Evolutionary conservation across 2,888 invertebrate genomes (phyloP), one percentile per base, ranked within the genome.

Genomic region (Standfussiana lucernea): DNA sequence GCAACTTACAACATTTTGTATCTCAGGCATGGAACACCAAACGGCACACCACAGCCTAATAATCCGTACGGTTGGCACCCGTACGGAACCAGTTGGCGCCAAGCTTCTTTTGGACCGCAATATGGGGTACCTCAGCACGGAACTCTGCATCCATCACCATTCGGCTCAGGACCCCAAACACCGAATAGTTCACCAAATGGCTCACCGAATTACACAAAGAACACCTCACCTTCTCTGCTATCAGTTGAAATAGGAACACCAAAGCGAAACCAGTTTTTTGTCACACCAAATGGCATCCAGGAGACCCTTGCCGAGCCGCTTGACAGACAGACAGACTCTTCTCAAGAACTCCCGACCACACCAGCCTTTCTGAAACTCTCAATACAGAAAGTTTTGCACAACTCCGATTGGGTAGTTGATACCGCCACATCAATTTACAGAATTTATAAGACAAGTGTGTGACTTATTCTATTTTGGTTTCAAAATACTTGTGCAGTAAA

Each of bases 231-330:
- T 10, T 24, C 18, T 13, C 53, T n/a, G 50, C 35, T 13, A 21
- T 42, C 71, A n/a, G 40, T 32, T 42, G 32, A 42, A 18, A 8
- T 7, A 37, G 40, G 3, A 5, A 18, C 13, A 37, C 7, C 15
- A 3, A n/a, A 28, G 42, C 11, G 15, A 35, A 72, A 40, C 21
- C 42, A 4, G n/a, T 45, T 21, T 6, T 59, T 35, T 45, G 72
- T 74, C 15, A 74, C 73, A 59, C 72, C 72, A 15, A 15, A 28
- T 37, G 73, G 73, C 15, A 74, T 74, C 18, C 73, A 35, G 35
- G 42, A 56, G 42, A 72, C 56, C 10, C 72, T 56, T 35, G 73
- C n/a, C 0, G 11, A 32, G 24, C 50, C 47, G 5, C 5, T 21
- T 37, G 28, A 47, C 15, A 72, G n/a, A n/a, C n/a, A n/a, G n/a